Conservation (phyloP, 2,113 vertebrate species). For the Ceuthmochares aereus region DNA sequence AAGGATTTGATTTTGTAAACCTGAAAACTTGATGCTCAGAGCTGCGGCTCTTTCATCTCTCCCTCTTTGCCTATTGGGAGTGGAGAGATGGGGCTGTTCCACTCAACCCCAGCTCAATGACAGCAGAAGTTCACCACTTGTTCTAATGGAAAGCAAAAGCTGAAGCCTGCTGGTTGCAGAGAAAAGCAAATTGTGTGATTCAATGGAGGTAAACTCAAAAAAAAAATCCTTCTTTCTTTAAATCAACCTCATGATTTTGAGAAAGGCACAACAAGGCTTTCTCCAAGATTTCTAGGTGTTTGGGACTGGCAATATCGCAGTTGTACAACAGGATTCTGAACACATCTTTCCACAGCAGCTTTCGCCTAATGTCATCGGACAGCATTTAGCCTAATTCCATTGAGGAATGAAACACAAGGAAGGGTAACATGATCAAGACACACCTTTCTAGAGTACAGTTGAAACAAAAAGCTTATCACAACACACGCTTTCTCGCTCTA, state of each 20-base stretch:
- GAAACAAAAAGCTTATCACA: neutral
- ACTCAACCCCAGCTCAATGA: neutral
- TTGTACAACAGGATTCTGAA: neutral
- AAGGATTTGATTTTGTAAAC: neutral
- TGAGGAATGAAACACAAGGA: neutral
- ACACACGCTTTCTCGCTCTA: neutral
- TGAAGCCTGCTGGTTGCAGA: neutral
- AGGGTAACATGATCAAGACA: neutral
- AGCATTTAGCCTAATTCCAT: neutral
- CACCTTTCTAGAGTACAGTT: neutral
- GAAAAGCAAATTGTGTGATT: neutral
- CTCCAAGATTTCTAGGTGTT: neutral
- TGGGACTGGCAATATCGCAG: neutral
- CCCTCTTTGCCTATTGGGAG: neutral
- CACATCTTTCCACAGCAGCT: neutral
- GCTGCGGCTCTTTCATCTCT: neutral
- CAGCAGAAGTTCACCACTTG: too few relatives aligned
- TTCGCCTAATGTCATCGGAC: neutral
- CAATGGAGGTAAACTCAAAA: neutral
- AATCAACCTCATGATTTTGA: neutral
- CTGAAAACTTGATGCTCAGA: neutral
- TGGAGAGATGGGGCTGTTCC: neutral
- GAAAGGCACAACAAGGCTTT: neutral
- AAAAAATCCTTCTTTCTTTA: accelerated
- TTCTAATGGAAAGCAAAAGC: neutral